Base-by-base conservation (phyloP, 1,140 invertebrate genomes). In the Neomicropteryx cornuta region DNA sequence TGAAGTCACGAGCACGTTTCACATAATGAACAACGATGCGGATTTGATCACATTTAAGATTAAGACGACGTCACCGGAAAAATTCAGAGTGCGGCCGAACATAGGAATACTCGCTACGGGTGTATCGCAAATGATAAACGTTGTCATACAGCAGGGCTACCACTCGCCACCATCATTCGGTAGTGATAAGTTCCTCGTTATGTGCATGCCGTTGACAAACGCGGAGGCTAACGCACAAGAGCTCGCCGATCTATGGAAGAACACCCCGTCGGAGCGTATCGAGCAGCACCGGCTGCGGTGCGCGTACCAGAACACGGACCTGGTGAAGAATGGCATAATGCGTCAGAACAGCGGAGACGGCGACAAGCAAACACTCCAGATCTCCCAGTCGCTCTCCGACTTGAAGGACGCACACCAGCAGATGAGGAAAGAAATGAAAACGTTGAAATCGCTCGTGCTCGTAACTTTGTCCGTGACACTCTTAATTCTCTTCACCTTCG, bases 51-150 rank as follows among this genome's bases (percentile, higher is more conserved):
- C 85, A 2, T 90, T 79, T 53, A 85, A 91, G 67, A 83, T 82
- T 6, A 49, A 65, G 21, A 83, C 77, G 27, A 82, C 78, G 11
- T 73, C 77, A 2, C 91, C 90, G 1, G 87, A 93, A 45, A 94
- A 93, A 58, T 95, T 91, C 58, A 68, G 86, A 29, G 91, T 95
- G 1, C 72, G 85, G 37, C 89, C 90, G 8, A 90, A 84, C 44
- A 78, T 76, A 13, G 91, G 90, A 5, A 59, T 78, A 22, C 54
- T 95, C 22, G 53, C 65, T 3, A 71, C 80, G 14, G 75, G 72
- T 14, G 64, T 37, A n/a, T 63, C 46, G 0, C 80, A 66, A 43
- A 53, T 50, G 0, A 55, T 68, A 1, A 21, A 53, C 1, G 60
- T 68, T 2, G 49, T 60, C 0, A 56, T 68, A 1, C 58, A 63